These are phyloP conservation scores for Sogatella furcifera DNA, from an alignment of 1,140 invertebrate species.

Conservation along the genomic window DNA sequence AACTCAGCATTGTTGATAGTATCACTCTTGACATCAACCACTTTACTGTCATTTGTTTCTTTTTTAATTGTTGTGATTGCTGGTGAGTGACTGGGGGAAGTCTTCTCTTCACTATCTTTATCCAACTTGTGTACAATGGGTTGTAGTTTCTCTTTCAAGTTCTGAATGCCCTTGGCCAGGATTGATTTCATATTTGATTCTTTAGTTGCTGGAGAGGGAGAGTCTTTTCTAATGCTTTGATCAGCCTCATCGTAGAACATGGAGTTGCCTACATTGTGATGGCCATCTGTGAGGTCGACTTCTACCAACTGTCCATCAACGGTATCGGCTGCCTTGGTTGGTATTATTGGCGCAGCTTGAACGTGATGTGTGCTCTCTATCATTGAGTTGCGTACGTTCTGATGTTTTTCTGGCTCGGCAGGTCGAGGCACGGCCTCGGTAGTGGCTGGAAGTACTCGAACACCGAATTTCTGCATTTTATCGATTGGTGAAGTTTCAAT, in stretches of 20 bases:
- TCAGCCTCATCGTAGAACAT: constrained; percentile 15
- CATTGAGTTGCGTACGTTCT: constrained; percentile 37
- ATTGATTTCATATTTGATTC: constrained; percentile 23
- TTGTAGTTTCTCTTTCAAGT: constrained; percentile 30
- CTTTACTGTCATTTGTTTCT: constrained; percentile 14
- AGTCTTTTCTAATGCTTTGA: constrained; percentile 9
- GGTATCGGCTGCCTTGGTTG: constrained; percentile 20
- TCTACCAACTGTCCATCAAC: constrained; percentile 30
- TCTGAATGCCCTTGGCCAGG: constrained; percentile 26
- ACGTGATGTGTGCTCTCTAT: constrained; percentile 15
- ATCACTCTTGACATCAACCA: constrained; percentile 7
- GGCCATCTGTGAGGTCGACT: constrained; percentile 26
- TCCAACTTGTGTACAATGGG: constrained; percentile 9
- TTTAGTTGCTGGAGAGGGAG: constrained; percentile 17
- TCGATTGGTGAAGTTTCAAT: constrained; percentile 20
- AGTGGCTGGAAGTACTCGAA: constrained; percentile 44
- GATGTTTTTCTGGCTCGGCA: constrained; percentile 32
- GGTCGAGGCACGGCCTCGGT: constrained; percentile 22
- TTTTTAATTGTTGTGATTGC: constrained; percentile 12
- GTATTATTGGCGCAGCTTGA: not conserved
- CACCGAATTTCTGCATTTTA: constrained; percentile 51
- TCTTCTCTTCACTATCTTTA: constrained; percentile 11
- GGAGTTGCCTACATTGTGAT: constrained; percentile 8
- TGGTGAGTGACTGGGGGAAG: constrained; percentile 2
- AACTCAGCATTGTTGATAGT: constrained; percentile 20